Base-by-base conservation (phyloP, 1,140 invertebrate genomes). In the Euglossa dilemma region DNA sequence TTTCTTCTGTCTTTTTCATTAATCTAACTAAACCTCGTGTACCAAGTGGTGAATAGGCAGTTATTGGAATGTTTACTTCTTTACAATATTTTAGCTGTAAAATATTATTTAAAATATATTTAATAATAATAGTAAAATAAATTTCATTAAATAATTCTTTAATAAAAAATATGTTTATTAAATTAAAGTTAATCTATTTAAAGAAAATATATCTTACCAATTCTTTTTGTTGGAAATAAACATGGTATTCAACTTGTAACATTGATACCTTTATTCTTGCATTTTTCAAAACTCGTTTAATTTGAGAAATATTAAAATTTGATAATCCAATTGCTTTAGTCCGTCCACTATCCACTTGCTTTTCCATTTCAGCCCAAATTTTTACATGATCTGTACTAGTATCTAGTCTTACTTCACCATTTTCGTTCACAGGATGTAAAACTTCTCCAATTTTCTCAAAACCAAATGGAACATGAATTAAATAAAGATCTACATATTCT, bases 321-420 rank as follows among this genome's bases (percentile, higher is more conserved):
- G 97, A 98, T 8, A 98, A 81, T 0, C 97, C 97, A 85, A 98
- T 96, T 0, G 96, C 95, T 89, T 96, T 96, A 11, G 96, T 92
- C 28, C 95, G 93, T 50, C 97, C 96, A 20, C 94, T 94, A 45
- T 95, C 94, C 16, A 96, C 93, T 92, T 97, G 90, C 69, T 91
- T 91, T 92, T 98, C 97, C 97, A 98, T 97, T 91, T 95, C 95
- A 94, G 95, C 95, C 97, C 97, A 98, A 74, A 96, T 94, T n/a
- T 94, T 95, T 25, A 96, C 86, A 91, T 96, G 96, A 93, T 98
- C 95, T 0, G 97, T 97, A 14, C 89, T 94, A 20, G 91, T 86
- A 90, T 97, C 97, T 0, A 97, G 86, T 54, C 95, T 92, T 28
- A 97, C 95, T 67, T 95, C 93, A 72, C 97, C 97, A 84, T 96